These are phyloP conservation scores for Euphydryas editha DNA, from an alignment of 2,888 invertebrate genomes.

Conservation along the genomic window DNA sequence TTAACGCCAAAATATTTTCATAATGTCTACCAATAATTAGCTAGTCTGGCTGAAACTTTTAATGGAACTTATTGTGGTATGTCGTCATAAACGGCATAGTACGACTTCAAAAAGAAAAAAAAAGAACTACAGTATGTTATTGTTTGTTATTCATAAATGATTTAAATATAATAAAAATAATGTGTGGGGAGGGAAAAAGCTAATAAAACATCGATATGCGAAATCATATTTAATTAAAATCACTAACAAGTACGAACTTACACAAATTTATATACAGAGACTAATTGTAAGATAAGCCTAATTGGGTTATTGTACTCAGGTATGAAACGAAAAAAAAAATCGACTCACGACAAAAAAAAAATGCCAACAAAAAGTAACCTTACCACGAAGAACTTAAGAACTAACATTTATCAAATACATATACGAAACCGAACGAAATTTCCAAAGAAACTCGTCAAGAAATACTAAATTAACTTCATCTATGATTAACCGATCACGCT, in stretches of 20 bases:
- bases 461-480: constrained; percentile 2
- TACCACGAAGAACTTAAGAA: constrained; percentile 29
- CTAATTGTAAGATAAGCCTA: constrained; percentile 50
- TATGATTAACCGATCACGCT: not conserved
- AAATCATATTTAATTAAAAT: constrained; percentile 70
- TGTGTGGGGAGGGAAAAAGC: not conserved
- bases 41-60: no score
- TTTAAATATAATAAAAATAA: no score
- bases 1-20: no score
- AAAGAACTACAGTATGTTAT: no score
- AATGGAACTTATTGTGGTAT: no score
- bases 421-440: constrained; percentile 19
- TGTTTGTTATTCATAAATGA: no score
- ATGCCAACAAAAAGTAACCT: constrained; percentile 26
- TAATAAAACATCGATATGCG: constrained; percentile 57
- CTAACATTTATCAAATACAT: constrained; percentile 22
- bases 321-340: constrained; percentile 54
- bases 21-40: no score
- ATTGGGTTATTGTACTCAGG: constrained; percentile 70
- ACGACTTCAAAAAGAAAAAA: no score
- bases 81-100: no score
- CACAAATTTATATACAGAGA: constrained; percentile 69
- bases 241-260: constrained; percentile 70
- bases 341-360: constrained; percentile 12
- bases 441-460: not conserved